These are phyloP conservation scores for Sebastes schlegelii DNA, from an alignment of 2,113 vertebrate species.

Conservation along the genomic window DNA sequence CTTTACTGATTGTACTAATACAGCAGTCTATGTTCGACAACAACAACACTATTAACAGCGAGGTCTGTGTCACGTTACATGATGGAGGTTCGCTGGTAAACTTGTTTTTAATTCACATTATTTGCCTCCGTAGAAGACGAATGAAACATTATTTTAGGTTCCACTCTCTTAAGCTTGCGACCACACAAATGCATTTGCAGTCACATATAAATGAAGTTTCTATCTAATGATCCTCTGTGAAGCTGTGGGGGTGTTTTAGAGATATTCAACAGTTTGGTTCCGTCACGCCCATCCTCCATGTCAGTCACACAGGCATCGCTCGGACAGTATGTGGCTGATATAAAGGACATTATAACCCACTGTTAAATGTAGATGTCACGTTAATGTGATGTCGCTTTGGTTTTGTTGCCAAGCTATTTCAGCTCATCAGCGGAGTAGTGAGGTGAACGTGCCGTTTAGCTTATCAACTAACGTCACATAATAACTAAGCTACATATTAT, in stretches of 20 bases:
- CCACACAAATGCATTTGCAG: not conserved
- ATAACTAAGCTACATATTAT: not conserved
- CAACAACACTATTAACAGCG: too few species aligned
- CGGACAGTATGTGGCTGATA: not conserved
- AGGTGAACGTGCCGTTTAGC: not conserved
- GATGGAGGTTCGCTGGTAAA: not conserved
- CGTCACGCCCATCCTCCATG: slow-evolving; percentile 2
- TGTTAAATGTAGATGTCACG: too few species aligned
- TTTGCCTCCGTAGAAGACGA: not conserved
- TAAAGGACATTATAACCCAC: rapidly evolving
- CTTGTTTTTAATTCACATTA: not conserved
- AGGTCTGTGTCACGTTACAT: not conserved
- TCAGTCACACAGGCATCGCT: not conserved
- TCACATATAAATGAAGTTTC: not conserved
- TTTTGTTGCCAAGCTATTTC: not conserved
- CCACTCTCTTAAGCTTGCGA: not conserved
- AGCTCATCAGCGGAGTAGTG: not conserved
- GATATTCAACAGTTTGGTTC: not conserved
- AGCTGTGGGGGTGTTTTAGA: not conserved
- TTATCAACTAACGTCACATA: not conserved
- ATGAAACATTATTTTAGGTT: not conserved
- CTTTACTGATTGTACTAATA: not conserved
- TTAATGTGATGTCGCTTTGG: too few species aligned
- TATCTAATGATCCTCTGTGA: not conserved
- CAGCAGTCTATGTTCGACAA: not conserved